phyloP scores from a whole-genome alignment of 2,797 vertebrate species.

The Clamator glandarius region DNA sequence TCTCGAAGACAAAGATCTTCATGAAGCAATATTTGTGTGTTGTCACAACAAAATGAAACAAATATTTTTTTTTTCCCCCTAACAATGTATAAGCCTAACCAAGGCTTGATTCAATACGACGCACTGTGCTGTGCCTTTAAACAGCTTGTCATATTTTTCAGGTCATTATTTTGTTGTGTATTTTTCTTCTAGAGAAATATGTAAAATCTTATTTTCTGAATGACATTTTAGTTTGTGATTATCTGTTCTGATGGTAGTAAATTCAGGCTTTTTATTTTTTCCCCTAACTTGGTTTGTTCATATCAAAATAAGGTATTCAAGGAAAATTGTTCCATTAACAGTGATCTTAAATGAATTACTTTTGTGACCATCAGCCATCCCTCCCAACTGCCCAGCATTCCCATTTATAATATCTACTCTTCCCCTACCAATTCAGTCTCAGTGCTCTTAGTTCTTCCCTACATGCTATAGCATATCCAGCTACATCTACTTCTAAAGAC shows the following conservation, averaged over 20 bases:
- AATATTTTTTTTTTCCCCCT: conserved; percentile 36
- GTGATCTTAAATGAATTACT: neutral
- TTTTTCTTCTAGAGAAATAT: neutral
- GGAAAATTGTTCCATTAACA: neutral
- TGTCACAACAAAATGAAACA: conserved; percentile 27
- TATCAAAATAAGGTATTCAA: neutral
- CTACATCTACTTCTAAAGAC: neutral
- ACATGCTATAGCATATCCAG: neutral
- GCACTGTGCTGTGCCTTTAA: neutral
- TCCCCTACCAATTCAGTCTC: neutral
- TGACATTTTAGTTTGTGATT: neutral
- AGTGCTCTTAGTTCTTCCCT: neutral
- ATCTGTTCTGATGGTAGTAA: neutral
- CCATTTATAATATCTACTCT: neutral
- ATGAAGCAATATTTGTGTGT: conserved; percentile 26
- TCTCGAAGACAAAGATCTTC: conserved; percentile 17
- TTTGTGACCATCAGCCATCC: neutral
- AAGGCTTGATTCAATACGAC: neutral
- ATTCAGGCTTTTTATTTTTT: neutral
- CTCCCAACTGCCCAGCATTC: fast-evolving
- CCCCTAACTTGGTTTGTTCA: neutral
- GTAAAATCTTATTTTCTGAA: neutral
- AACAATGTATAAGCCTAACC: neutral
- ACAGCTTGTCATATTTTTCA: neutral
- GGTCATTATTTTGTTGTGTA: neutral